Percentiles rank a stretch among this genome's conserved stretches.
Evolutionary conservation across 1,140 invertebrate species (phyloP).

Genomic region (Papilio dardanus): DNA sequence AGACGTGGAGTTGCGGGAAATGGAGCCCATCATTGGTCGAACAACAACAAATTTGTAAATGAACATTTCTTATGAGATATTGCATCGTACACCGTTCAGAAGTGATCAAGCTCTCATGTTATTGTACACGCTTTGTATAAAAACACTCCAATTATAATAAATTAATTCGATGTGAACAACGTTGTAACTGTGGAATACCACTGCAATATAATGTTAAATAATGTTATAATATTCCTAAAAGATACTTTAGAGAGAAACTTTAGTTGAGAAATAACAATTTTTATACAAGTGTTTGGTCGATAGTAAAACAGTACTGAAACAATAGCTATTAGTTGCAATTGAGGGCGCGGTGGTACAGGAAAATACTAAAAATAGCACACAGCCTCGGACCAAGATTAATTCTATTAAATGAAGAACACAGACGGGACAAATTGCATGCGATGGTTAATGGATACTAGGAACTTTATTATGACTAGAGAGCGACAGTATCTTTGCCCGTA

Average conservation of each 20-base stretch:
- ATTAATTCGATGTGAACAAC: neutral
- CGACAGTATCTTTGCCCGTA: neutral
- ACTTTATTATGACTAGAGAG: neutral
- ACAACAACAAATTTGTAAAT: too few relatives aligned
- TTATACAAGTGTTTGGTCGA: neutral
- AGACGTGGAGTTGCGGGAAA: too few relatives aligned
- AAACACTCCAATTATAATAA: neutral
- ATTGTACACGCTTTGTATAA: neutral
- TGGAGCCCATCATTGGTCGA: too few relatives aligned
- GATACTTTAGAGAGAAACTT: too few relatives aligned
- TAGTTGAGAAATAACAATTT: too few relatives aligned
- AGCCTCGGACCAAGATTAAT: neutral
- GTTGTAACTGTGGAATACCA: too few relatives aligned
- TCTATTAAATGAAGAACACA: constrained; percentile 9
- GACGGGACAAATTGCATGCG: neutral
- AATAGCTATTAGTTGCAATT: constrained; percentile 6
- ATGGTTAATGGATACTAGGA: constrained; percentile 1
- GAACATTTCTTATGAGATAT: too few relatives aligned
- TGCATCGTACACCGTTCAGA: too few relatives aligned
- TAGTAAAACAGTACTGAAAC: neutral
- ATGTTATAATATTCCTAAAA: neutral
- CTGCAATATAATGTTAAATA: too few relatives aligned
- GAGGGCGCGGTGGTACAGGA: constrained; percentile 2
- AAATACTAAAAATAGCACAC: constrained; percentile 2
- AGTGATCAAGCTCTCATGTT: neutral